Evolutionary conservation across 2,113 vertebrate species (phyloP), one percentile per base, ranked within the genome.

Genomic region (Halcyon senegalensis): DNA sequence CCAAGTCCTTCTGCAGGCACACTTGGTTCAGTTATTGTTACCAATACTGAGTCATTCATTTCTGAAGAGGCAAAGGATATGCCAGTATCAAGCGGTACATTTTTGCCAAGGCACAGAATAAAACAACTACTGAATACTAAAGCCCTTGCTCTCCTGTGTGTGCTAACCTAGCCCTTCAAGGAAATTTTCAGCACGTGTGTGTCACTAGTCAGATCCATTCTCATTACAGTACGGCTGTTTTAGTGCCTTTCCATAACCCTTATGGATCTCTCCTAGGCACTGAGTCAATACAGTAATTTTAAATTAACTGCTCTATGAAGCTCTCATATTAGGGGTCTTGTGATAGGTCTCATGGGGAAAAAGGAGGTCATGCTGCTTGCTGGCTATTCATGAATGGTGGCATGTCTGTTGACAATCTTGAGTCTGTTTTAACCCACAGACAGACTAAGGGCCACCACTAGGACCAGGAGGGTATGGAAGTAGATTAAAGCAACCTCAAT

Each of bases 91-190:
- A 64, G 33, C 21, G 30, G 56, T 87, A 85, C 13, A 51, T 93
- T 95, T 87, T 72, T 59, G 23, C 64, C 66, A 37, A 78, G 44
- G 62, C 63, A 90, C 74, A 92, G 72, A 75, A 68, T 67, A 60
- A 63, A 91, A 69, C 44, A 88, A 33, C 24, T 67, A 56, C 86
- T 84, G 94, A 96, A 94, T 75, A 86, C 79, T 51, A 67, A 88
- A 88, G 33, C 60, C 28, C 10, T 86, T 66, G 48, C 63, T 80
- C 82, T 95, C 88, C 79, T 46, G 35, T 39, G 75, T 77, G 63
- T 74, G 84, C 78, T 85, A 87, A 88, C 68, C 75, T 63, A 85
- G 37, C n/a, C 75, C 72, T 90, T 95, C 59, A 94, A 93, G 70
- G 63, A 90, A 67, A 86, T 58, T 68, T 62, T 80, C 3, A 4